Base-by-base conservation (phyloP, 2,888 invertebrate species). In the Pseudanteris insignis region DNA sequence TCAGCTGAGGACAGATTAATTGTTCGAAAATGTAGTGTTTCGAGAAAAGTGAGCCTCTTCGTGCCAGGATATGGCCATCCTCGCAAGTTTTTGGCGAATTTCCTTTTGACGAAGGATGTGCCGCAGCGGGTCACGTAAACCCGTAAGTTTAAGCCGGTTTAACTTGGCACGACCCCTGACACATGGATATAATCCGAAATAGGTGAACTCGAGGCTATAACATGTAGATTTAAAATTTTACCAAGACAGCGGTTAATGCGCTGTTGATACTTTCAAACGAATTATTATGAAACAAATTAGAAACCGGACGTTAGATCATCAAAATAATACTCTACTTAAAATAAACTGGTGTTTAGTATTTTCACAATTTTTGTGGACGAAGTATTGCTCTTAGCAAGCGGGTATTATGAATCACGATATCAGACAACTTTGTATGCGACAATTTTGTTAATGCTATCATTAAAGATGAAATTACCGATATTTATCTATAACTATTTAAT, bases 1-100 rank as follows among this genome's bases (percentile, higher is more conserved):
- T 44, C 14, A 33, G 29, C 21, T 29, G 29, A 6, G 24, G 43
- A 55, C 48, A 54, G 60, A 61, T 61, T 55, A 61, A 61, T 61
- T 61, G 54, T 55, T 55, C 44, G 50, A 50, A 61, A 61, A 55
- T 61, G 51, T 61, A 55, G 47, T 54, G 54, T 61, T 61, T 54
- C 54, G 36, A 54, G 44, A 24, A 54, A 48, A 53, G 54, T 33
- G 48, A 61, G 34, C 54, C 40, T 13, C 44, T 61, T 40, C 48
- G 61, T 61, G 61, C 61, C 61, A 55, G 61, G 61, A 61, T 61
- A 54, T 29, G 15, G 54, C 32, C 61, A 32, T 47, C 54, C 46
- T 43, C 37, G 44, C 61, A 55, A 61, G 61, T 61, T 54, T 55
- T 61, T 44, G 40, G 61, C 44, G 48, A 61, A 54, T 48, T 61